Evolutionary conservation across 2,113 vertebrate species (phyloP).

Genomic region (Phrynosoma blainvillii): DNA sequence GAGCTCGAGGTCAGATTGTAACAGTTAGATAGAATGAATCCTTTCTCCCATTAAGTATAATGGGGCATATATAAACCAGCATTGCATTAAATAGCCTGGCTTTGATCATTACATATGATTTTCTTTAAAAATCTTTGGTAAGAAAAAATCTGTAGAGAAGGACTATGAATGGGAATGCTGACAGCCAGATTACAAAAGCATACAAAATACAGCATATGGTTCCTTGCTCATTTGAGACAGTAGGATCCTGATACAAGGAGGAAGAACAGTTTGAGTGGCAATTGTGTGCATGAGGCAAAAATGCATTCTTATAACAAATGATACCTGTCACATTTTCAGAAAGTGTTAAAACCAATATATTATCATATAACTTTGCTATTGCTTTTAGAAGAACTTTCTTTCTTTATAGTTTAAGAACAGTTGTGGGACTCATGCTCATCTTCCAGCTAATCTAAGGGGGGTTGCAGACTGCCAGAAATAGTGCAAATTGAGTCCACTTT

Average conservation of each 20-base stretch:
- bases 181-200: background rate
- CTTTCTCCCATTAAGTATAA: background rate
- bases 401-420: background rate
- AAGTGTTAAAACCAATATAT: constrained; percentile 5
- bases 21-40: background rate
- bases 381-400: background rate
- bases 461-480: too few species aligned
- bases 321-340: constrained; percentile 14
- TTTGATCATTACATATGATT: background rate
- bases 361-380: background rate
- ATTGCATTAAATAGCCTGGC: background rate
- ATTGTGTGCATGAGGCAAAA: constrained; percentile 6
- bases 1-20: background rate
- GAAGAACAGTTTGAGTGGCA: constrained; percentile 8
- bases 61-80: background rate
- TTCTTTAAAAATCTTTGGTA: background rate
- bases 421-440: constrained; percentile 1
- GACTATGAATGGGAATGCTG: background rate
- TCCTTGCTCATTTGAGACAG: too few species aligned
- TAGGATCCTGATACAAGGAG: background rate
- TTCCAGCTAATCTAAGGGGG: constrained; percentile 25
- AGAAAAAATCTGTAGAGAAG: background rate
- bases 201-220: background rate
- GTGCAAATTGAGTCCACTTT: too few species aligned
- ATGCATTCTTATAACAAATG: background rate